A percentile compares a stretch with the other conserved stretches of the same genome.
Evolutionary conservation across 2,888 invertebrate species (phyloP).

Genomic region (Deilephila porcellus): DNA sequence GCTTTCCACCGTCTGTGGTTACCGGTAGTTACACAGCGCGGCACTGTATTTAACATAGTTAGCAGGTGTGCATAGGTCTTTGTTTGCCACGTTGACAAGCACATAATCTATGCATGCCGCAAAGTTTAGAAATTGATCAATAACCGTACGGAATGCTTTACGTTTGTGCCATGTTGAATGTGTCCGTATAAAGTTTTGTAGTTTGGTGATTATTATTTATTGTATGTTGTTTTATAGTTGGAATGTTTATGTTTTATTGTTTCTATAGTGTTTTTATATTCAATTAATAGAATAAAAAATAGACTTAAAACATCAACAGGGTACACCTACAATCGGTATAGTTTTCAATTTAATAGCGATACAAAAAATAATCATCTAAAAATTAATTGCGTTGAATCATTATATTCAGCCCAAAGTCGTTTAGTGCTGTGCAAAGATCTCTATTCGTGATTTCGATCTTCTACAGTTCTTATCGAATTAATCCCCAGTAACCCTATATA

Average conservation of each 20-base stretch:
- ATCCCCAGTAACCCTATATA: too few species aligned
- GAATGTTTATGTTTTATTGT: not conserved
- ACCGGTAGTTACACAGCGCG: conserved; percentile 14
- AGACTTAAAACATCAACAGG: too few species aligned
- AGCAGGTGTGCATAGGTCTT: conserved; percentile 24
- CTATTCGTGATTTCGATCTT: too few species aligned
- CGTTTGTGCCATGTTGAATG: conserved; percentile 1
- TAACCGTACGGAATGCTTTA: conserved; percentile 33
- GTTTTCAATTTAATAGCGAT: too few species aligned
- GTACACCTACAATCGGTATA: too few species aligned
- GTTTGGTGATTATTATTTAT: not conserved
- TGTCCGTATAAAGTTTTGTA: not conserved
- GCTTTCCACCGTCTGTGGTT: conserved; percentile 5
- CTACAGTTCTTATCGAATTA: too few species aligned
- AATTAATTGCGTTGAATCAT: too few species aligned
- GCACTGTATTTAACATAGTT: conserved; percentile 21
- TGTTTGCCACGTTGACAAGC: conserved; percentile 20
- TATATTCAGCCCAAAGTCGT: too few species aligned
- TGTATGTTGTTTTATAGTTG: not conserved
- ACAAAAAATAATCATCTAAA: too few species aligned
- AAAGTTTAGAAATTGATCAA: conserved; percentile 23
- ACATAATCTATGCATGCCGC: conserved; percentile 18
- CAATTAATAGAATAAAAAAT: too few species aligned
- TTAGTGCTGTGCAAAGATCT: too few species aligned
- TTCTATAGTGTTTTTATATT: too few species aligned